Base-by-base conservation (phyloP, 1,140 invertebrate genomes). In the Lepidostoma basale region DNA sequence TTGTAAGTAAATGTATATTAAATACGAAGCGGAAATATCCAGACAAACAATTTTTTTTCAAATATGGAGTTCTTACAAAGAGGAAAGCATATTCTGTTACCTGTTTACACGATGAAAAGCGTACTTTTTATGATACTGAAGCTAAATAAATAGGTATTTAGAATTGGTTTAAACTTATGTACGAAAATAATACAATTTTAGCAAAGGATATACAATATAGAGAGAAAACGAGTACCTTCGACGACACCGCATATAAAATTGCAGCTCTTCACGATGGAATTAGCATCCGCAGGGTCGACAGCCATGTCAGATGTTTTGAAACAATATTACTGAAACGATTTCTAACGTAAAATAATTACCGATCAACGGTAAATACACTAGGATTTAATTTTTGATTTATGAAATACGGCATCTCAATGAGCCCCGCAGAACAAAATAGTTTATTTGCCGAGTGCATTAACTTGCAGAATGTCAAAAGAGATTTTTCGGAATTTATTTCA, bases 221-320 rank as follows among this genome's bases (percentile, higher is more conserved):
- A 70, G 67, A 47, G 30, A 22, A 30, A 64, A 59, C 23, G 25
- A 6, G 28, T 56, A 93, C 92, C 94, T 90, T 96, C 94, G 23
- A 96, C 92, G 62, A 96, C 94, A 60, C 94, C 94, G 78, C 93
- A 95, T 76, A 95, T 92, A 76, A 96, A 96, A 79, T 92, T 90
- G 40, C 36, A 25, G 42, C 44, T 62, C 39, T 67, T 67, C 12
- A 49, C 33, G 8, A 45, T 36, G 4, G 52, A 40, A 12, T 40
- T 40, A 67, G 33, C n/a, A 36, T 59, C 44, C 14, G 23, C 39
- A 25, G 20, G 60, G 28, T 47, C 54, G 42, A 36, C 64, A 59
- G 64, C 64, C 64, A 67, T 67, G 26, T 40, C 28, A 23, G 64
- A 30, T 42, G 39, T 30, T 59, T 33, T 30, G 9, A 33, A 33